These are phyloP conservation scores for Amblyjoppa proteus DNA, from an alignment of 2,888 invertebrate genomes.

Conservation along the genomic window DNA sequence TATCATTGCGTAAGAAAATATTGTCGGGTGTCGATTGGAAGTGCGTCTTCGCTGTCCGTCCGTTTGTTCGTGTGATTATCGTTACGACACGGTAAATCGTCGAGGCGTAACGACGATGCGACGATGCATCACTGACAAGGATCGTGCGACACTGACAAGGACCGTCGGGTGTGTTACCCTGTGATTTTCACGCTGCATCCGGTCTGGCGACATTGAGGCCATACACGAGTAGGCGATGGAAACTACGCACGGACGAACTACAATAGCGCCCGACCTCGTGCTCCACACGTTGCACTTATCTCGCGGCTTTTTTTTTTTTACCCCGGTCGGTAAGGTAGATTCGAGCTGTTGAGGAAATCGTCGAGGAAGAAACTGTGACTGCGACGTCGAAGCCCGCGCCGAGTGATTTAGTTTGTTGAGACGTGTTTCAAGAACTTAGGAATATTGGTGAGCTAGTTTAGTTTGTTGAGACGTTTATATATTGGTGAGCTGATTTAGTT, in stretches of 20 bases:
- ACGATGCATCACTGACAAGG: constrained; percentile 19
- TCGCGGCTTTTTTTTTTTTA: neutral
- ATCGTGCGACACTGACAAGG: constrained; percentile 39
- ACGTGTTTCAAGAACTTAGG: too few relatives aligned
- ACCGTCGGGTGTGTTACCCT: constrained; percentile 5
- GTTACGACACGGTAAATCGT: constrained; percentile 44
- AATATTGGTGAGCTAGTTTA: neutral
- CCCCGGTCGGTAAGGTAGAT: neutral
- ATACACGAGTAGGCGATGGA: constrained; percentile 11
- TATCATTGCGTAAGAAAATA: constrained; percentile 32
- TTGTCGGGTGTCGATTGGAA: constrained; percentile 30
- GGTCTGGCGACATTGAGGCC: constrained; percentile 61
- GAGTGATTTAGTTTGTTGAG: too few relatives aligned
- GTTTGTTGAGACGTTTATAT: neutral
- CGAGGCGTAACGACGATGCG: constrained; percentile 47
- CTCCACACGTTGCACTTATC: constrained; percentile 2
- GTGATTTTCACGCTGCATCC: constrained; percentile 49
- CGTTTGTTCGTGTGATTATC: constrained; percentile 39
- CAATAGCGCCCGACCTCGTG: constrained; percentile 27
- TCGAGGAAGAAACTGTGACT: neutral
- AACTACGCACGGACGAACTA: constrained; percentile 12
- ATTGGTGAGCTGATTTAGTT: neutral
- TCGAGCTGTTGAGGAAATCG: neutral
- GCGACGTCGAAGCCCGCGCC: neutral
- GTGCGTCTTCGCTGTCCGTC: constrained; percentile 20